A percentile compares a stretch with the other conserved stretches of the same genome.
phyloP scores from a whole-genome alignment of 2,888 invertebrate genomes.

The Falcaria lacertinaria region DNA sequence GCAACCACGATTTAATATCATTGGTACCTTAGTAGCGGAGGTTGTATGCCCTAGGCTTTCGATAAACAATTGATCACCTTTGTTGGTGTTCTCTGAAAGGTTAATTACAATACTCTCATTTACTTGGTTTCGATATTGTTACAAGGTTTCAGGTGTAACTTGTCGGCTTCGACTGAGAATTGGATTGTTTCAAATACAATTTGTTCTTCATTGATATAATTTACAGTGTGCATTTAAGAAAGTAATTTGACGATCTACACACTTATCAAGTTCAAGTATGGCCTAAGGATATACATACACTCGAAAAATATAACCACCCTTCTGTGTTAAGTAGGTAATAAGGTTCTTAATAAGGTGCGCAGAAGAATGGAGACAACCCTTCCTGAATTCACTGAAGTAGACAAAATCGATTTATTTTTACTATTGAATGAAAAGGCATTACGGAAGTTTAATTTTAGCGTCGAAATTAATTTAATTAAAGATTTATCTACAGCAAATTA shows the following conservation, averaged over 20 bases:
- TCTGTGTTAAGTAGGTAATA: neutral
- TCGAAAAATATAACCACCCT: no score
- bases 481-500: no score
- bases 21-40: conserved; percentile 21
- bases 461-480: no score
- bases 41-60: conserved; percentile 30
- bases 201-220: conserved; percentile 20
- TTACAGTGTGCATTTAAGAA: no score
- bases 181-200: conserved; percentile 24
- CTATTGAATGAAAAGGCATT: conserved; percentile 35
- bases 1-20: conserved; percentile 10
- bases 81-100: conserved; percentile 36
- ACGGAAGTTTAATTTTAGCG: conserved; percentile 24
- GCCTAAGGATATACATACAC: no score
- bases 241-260: no score
- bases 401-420: conserved; percentile 56
- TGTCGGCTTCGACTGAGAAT: conserved; percentile 20
- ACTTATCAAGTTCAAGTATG: no score
- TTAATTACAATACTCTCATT: conserved; percentile 46
- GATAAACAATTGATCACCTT: conserved; percentile 44
- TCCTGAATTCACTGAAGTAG: conserved; percentile 39
- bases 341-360: neutral
- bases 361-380: conserved; percentile 40
- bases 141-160: conserved; percentile 31
- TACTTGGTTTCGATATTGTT: conserved; percentile 47